Conservation (phyloP, 1,140 invertebrate genomes). For the Drosophila ercepeae region DNA sequence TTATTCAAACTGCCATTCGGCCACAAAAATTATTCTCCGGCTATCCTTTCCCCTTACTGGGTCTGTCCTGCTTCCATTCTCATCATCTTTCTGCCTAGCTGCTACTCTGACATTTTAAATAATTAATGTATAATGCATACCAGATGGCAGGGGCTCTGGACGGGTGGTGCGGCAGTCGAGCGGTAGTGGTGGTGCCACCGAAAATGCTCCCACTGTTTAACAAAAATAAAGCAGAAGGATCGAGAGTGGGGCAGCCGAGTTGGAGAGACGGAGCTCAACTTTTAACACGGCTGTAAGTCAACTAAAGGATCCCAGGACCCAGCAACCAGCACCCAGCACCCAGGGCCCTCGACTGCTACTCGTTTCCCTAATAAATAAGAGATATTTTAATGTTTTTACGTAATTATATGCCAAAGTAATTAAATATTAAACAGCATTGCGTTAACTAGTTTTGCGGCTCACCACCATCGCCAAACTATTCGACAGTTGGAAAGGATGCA, state of each 20-base stretch:
- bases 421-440: conserved; percentile 71
- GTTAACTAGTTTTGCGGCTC: conserved; percentile 66
- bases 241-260: background rate
- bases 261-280: conserved; percentile 32
- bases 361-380: conserved; percentile 64
- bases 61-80: conserved; percentile 25
- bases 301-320: conserved; percentile 8
- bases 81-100: conserved; percentile 71
- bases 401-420: conserved; percentile 77
- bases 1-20: conserved; percentile 35
- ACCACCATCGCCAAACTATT: conserved; percentile 17
- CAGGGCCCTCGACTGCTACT: conserved; percentile 10
- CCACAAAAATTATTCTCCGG: conserved; percentile 31
- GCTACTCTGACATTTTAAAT: conserved; percentile 79
- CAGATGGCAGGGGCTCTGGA: conserved; percentile 16
- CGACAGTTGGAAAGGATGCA: background rate
- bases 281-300: conserved; percentile 26
- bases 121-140: conserved; percentile 78
- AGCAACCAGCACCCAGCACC: background rate
- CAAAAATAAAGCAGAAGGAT: conserved; percentile 58
- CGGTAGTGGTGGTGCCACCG: conserved; percentile 5
- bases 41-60: background rate
- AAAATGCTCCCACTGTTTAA: conserved; percentile 62
- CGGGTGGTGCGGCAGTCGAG: background rate
- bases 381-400: conserved; percentile 80